Percentiles rank a stretch among this genome's conserved stretches.
Evolutionary conservation across 2,113 vertebrate species (phyloP).

Genomic region (Vireo altiloquus): DNA sequence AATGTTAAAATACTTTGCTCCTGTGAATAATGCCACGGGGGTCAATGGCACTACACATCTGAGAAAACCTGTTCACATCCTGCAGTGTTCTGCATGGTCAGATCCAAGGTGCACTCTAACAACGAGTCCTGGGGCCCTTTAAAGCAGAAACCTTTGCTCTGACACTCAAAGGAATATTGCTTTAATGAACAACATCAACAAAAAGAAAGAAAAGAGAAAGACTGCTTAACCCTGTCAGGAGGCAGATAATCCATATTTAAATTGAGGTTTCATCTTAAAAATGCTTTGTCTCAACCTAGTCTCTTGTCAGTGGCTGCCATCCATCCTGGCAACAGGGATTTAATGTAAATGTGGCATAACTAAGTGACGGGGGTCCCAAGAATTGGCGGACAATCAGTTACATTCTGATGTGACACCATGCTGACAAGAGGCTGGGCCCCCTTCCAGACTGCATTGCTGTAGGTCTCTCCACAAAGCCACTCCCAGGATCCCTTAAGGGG

Average conservation of each 20-base stretch:
- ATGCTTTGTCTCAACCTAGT: conserved; percentile 54
- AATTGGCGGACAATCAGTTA: conserved; percentile 70
- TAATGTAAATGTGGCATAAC: conserved; percentile 72
- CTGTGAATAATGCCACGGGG: background rate
- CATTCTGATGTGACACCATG: conserved; percentile 75
- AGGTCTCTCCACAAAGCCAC: conserved; percentile 73
- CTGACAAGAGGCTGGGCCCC: conserved; percentile 71
- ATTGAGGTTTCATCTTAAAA: conserved; percentile 60
- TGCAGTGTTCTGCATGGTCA: background rate
- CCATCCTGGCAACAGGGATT: conserved; percentile 64
- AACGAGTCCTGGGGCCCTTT: background rate
- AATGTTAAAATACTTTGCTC: background rate
- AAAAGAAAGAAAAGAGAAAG: conserved; percentile 26
- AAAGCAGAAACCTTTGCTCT: conserved; percentile 7
- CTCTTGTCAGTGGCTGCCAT: conserved; percentile 64
- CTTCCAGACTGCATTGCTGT: conserved; percentile 75
- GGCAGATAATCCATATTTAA: conserved; percentile 59
- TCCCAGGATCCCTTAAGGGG: conserved; percentile 64
- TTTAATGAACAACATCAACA: conserved; percentile 34
- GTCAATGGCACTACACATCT: background rate
- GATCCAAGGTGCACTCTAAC: background rate
- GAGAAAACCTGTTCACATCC: background rate
- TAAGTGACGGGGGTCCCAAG: conserved; percentile 67
- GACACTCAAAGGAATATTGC: conserved; percentile 24
- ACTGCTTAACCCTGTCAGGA: conserved; percentile 36